Conservation (phyloP, 2,113 vertebrate genomes). For the Brienomyrus brachyistius region DNA sequence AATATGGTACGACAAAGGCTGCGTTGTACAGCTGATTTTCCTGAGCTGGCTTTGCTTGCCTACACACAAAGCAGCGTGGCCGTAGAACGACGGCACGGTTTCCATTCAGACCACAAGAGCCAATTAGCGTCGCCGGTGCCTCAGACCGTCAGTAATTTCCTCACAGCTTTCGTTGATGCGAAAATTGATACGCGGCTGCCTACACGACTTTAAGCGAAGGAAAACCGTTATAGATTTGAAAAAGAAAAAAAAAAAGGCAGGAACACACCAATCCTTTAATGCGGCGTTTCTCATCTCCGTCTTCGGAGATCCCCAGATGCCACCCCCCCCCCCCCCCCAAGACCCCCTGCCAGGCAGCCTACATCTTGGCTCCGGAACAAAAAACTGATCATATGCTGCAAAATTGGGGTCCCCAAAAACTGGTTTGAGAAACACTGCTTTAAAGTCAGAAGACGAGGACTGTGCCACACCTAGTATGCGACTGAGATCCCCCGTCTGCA, state of each 20-base stretch:
- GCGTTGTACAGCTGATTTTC: background rate
- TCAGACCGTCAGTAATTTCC: background rate
- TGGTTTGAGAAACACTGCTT: background rate
- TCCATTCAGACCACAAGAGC: background rate
- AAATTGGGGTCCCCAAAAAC: background rate
- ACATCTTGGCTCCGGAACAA: background rate
- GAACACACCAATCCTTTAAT: background rate
- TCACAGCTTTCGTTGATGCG: background rate
- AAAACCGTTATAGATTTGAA: background rate
- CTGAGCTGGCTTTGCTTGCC: background rate
- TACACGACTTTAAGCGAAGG: background rate
- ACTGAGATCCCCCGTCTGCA: background rate
- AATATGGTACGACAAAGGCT: slow-evolving; percentile 7
- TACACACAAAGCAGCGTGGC: background rate
- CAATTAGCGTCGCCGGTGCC: background rate
- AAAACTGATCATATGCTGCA: background rate
- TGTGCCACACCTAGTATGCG: background rate
- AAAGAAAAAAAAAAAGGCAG: background rate
- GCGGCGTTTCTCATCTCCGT: background rate
- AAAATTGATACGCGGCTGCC: background rate
- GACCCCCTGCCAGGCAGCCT: background rate
- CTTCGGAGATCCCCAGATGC: background rate
- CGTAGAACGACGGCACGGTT: background rate
- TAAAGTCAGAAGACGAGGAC: background rate
- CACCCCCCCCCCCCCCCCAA: background rate